These are phyloP conservation scores for Pterophyllum scalare DNA, from an alignment of 2,113 vertebrate species.

Conservation along the genomic window DNA sequence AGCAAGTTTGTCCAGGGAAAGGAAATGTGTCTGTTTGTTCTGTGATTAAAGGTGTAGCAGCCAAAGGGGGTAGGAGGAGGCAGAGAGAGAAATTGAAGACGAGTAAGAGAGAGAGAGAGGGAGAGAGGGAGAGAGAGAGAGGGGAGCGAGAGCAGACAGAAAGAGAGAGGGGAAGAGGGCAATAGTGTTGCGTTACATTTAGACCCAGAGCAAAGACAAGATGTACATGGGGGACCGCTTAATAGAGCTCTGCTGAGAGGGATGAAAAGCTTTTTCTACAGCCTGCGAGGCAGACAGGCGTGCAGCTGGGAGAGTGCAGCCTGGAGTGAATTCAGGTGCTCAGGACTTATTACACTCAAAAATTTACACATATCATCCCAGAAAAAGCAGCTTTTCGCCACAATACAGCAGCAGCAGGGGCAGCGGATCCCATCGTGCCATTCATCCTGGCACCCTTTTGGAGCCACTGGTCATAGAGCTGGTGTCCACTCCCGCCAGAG, in stretches of 20 bases:
- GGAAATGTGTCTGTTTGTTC: slow-evolving; percentile 52
- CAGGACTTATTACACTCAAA: neutral
- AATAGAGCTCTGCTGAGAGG: slow-evolving; percentile 47
- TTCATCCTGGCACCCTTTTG: neutral
- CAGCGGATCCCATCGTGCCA: slow-evolving; percentile 10
- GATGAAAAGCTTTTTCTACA: slow-evolving; percentile 34
- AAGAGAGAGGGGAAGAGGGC: slow-evolving; percentile 33
- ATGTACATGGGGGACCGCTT: slow-evolving; percentile 36
- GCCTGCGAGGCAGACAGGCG: slow-evolving; percentile 15
- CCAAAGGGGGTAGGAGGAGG: slow-evolving; percentile 41
- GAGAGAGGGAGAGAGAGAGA: slow-evolving; percentile 13
- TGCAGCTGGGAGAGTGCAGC: slow-evolving; percentile 13
- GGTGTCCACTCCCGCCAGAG: slow-evolving; percentile 35
- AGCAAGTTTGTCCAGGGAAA: slow-evolving; percentile 42
- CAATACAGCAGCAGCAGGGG: neutral
- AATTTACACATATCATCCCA: neutral
- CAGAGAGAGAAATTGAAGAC: slow-evolving; percentile 48
- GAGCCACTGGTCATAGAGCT: slow-evolving; percentile 41
- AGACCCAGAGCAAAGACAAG: slow-evolving; percentile 55
- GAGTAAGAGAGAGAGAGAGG: slow-evolving; percentile 14
- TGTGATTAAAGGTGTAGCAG: slow-evolving; percentile 59
- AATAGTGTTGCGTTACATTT: slow-evolving; percentile 59
- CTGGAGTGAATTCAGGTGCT: slow-evolving; percentile 35
- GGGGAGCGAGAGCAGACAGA: slow-evolving; percentile 24
- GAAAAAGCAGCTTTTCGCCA: neutral